Evolutionary conservation across 2,888 invertebrate genomes (phyloP).

Genomic region (Piscicola geometra): DNA sequence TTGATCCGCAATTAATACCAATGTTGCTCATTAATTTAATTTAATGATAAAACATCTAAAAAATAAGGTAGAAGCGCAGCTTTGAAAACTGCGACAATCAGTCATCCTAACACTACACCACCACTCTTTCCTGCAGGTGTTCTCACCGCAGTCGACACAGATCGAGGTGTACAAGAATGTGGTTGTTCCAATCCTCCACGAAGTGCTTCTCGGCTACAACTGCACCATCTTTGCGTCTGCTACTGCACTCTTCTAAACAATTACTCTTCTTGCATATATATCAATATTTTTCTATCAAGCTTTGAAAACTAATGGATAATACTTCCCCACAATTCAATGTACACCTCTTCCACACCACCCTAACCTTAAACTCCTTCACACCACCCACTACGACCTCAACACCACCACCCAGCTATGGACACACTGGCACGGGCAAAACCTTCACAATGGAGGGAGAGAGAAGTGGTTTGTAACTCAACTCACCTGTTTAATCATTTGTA

Average conservation of each 20-base stretch:
- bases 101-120: too few relatives aligned
- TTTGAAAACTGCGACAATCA: neutral
- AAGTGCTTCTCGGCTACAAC: conserved; percentile 89
- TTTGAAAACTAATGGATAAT: conserved; percentile 8
- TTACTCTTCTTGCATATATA: neutral
- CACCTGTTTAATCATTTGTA: too few relatives aligned
- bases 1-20: too few relatives aligned
- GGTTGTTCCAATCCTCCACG: conserved; percentile 80
- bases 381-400: neutral
- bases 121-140: conserved; percentile 61
- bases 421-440: conserved; percentile 76
- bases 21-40: too few relatives aligned
- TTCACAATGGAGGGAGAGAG: conserved; percentile 74
- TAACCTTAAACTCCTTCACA: neutral
- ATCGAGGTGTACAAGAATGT: conserved; percentile 80
- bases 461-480: neutral
- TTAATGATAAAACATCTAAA: too few relatives aligned
- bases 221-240: conserved; percentile 97
- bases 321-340: too few relatives aligned
- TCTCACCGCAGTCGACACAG: conserved; percentile 75
- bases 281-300: neutral
- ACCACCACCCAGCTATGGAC: conserved; percentile 57
- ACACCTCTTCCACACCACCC: too few relatives aligned
- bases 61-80: neutral
- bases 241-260: too few relatives aligned